phyloP scores from a whole-genome alignment of 2,797 vertebrate genomes.

The Bryconaethiops microstoma region DNA sequence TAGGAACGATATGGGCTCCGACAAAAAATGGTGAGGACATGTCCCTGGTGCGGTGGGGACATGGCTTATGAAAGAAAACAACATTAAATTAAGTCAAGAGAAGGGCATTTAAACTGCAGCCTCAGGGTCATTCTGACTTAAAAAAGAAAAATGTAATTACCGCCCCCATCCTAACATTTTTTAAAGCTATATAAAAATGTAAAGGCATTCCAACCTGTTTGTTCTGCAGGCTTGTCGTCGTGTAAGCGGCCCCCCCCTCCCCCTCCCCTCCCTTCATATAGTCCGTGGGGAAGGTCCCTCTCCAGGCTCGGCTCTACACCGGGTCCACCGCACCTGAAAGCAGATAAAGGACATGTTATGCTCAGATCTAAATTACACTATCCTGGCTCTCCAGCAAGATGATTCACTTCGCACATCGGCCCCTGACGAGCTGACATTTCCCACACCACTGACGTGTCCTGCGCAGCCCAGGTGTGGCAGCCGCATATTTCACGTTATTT shows the following conservation, averaged over 20 bases:
- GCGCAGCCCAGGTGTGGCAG: neutral
- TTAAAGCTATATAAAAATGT: slow-evolving; percentile 30
- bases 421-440: slow-evolving; percentile 50
- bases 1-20: too few relatives aligned
- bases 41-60: too few relatives aligned
- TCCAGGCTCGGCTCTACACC: slow-evolving; percentile 58
- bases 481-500: neutral
- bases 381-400: slow-evolving; percentile 31
- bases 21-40: too few relatives aligned
- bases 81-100: neutral
- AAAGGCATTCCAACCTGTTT: slow-evolving; percentile 70
- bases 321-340: slow-evolving; percentile 67
- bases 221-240: slow-evolving; percentile 65
- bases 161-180: neutral
- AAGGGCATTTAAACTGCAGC: neutral
- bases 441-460: slow-evolving; percentile 29
- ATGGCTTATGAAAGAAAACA: neutral
- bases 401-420: slow-evolving; percentile 36
- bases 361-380: slow-evolving; percentile 44
- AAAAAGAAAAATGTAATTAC: neutral
- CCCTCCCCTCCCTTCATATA: slow-evolving; percentile 78
- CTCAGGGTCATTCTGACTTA: neutral
- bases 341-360: slow-evolving; percentile 63
- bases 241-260: slow-evolving; percentile 67
- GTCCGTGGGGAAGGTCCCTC: slow-evolving; percentile 70